Percentiles rank a stretch among this genome's conserved stretches.
These are phyloP conservation scores for Oncorhynchus kisutch DNA, from an alignment of 2,113 vertebrate genomes.

Conservation along the genomic window DNA sequence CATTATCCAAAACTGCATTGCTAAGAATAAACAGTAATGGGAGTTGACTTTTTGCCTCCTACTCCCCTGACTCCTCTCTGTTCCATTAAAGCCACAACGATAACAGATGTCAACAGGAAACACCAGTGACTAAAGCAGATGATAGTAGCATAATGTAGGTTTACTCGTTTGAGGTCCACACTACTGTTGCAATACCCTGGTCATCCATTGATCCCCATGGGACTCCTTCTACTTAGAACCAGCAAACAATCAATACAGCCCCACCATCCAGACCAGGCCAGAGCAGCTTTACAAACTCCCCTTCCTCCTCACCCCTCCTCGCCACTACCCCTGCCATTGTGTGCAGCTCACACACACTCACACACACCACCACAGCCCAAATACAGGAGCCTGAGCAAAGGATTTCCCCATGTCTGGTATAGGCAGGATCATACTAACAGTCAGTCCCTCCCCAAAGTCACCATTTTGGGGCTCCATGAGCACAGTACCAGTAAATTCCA, in stretches of 20 bases:
- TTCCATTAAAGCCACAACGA: background rate
- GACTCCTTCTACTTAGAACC: slow-evolving; percentile 37
- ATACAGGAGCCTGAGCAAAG: slow-evolving; percentile 35
- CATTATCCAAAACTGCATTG: too few species aligned
- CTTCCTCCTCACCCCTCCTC: background rate
- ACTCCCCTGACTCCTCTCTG: background rate
- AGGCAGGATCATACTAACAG: background rate
- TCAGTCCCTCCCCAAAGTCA: background rate
- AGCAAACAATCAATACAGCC: slow-evolving; percentile 55
- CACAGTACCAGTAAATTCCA: slow-evolving; percentile 35
- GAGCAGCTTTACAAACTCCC: slow-evolving; percentile 21
- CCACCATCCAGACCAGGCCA: background rate
- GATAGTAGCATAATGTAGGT: background rate
- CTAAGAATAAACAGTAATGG: background rate
- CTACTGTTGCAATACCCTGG: slow-evolving; percentile 22
- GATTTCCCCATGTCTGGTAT: slow-evolving; percentile 29
- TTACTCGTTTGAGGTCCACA: slow-evolving; percentile 7
- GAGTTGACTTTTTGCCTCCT: background rate
- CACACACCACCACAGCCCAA: slow-evolving; percentile 13
- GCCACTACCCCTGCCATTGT: slow-evolving; percentile 20
- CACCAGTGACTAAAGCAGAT: slow-evolving; percentile 40
- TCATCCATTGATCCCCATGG: slow-evolving; percentile 33
- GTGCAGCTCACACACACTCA: slow-evolving; percentile 16
- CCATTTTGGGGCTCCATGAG: slow-evolving; percentile 6
- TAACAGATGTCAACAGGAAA: background rate